phyloP scores from a whole-genome alignment of 1,140 invertebrate species.

The Gryon sp. region DNA sequence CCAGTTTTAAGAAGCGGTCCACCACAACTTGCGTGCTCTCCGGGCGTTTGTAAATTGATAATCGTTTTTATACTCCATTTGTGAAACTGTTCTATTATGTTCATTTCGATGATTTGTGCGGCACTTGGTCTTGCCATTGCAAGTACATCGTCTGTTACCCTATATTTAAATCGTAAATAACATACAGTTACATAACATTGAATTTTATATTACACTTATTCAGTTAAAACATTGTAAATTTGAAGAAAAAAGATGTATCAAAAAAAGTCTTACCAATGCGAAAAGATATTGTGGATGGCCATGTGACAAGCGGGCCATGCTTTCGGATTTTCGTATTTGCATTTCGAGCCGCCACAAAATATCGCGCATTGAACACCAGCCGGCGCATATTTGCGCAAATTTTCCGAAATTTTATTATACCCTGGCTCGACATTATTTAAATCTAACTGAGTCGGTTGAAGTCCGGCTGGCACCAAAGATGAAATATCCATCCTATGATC shows the following conservation, averaged over 20 bases:
- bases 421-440: slow-evolving; percentile 67
- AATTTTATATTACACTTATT: no score
- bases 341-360: slow-evolving; percentile 90
- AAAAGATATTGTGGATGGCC: slow-evolving; percentile 89
- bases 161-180: slow-evolving; percentile 70
- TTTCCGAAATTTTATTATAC: slow-evolving; percentile 82
- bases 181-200: background rate
- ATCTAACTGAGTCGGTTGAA: slow-evolving; percentile 68
- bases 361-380: slow-evolving; percentile 86
- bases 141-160: slow-evolving; percentile 92
- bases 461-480: slow-evolving; percentile 74
- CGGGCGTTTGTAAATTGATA: slow-evolving; percentile 90
- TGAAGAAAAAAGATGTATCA: no score
- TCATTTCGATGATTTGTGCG: slow-evolving; percentile 85
- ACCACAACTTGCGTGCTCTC: slow-evolving; percentile 92
- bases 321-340: slow-evolving; percentile 88
- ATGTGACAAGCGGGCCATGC: slow-evolving; percentile 84
- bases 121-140: slow-evolving; percentile 93
- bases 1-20: slow-evolving; percentile 85
- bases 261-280: slow-evolving; percentile 90
- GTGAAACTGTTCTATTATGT: slow-evolving; percentile 89
- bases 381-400: slow-evolving; percentile 82
- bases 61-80: slow-evolving; percentile 89
- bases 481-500: slow-evolving; percentile 74
- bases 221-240: no score